Percentiles rank a stretch among this genome's conserved stretches.
Conservation (phyloP, 2,113 vertebrate genomes). For the Colaptes auratus region DNA sequence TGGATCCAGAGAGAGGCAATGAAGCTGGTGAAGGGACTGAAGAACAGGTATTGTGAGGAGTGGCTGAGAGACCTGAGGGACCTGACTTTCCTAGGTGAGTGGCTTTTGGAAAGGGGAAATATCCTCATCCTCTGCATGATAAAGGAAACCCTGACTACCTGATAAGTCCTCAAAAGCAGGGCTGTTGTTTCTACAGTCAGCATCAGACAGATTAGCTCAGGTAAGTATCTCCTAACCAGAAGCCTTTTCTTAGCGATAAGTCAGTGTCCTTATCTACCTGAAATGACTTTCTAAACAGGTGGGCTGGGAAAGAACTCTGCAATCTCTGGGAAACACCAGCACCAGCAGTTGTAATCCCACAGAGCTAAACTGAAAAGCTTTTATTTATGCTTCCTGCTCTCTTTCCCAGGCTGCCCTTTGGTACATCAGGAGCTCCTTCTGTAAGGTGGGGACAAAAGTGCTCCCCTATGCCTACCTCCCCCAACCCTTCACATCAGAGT, state of each 20-base stretch:
- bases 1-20: too few relatives aligned
- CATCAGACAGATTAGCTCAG: conserved; percentile 50
- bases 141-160: conserved; percentile 24
- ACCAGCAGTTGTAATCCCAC: not conserved
- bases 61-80: too few relatives aligned
- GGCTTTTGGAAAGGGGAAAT: not conserved
- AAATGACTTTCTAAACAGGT: conserved; percentile 41
- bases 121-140: rapidly evolving
- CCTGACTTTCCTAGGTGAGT: not conserved
- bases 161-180: not conserved
- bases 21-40: too few relatives aligned
- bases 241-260: conserved; percentile 43
- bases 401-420: not conserved
- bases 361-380: not conserved
- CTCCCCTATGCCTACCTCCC: not conserved
- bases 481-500: not conserved
- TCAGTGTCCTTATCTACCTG: conserved; percentile 54
- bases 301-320: not conserved
- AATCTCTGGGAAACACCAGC: not conserved
- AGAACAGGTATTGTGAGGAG: too few relatives aligned
- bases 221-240: conserved; percentile 36
- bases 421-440: not conserved
- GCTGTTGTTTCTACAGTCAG: conserved; percentile 42
- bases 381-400: conserved; percentile 8
- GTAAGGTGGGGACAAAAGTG: not conserved